These are phyloP conservation scores for Actenoides lindsayi DNA, from an alignment of 2,113 vertebrate genomes.

Conservation along the genomic window DNA sequence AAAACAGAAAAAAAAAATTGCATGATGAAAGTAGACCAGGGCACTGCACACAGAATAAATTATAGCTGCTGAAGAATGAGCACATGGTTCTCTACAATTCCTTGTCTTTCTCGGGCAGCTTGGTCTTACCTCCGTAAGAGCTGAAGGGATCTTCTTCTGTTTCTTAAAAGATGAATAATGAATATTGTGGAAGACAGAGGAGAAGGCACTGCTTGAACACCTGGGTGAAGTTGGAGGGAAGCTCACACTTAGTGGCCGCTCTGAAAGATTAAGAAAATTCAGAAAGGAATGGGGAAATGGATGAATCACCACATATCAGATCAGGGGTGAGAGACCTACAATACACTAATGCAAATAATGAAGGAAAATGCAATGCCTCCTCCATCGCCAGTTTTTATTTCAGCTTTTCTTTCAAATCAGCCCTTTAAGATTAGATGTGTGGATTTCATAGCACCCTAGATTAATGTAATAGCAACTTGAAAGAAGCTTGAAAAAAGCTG, in stretches of 20 bases:
- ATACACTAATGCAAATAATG: neutral
- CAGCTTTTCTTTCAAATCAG: neutral
- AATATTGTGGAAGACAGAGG: slow-evolving; percentile 92
- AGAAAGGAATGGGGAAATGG: neutral
- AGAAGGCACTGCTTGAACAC: slow-evolving; percentile 85
- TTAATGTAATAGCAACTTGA: neutral
- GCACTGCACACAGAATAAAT: neutral
- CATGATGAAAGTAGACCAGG: neutral
- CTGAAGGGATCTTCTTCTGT: slow-evolving; percentile 88
- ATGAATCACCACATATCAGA: neutral
- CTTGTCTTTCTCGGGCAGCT: neutral
- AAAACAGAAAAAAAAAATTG: neutral
- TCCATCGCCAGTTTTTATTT: neutral
- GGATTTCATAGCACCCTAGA: neutral
- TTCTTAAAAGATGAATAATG: slow-evolving; percentile 89
- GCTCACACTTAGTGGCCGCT: slow-evolving; percentile 77
- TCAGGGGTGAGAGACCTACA: neutral
- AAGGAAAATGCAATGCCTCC: neutral
- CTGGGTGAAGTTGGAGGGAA: slow-evolving; percentile 80
- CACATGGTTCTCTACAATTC: neutral
- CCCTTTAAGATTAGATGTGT: neutral
- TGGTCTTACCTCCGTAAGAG: slow-evolving; percentile 86
- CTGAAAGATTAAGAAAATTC: slow-evolving; percentile 61
- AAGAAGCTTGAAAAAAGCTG: neutral
- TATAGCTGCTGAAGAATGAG: neutral